A percentile compares a stretch with the other conserved stretches of the same genome.
phyloP scores from a whole-genome alignment of 2,113 vertebrate genomes.

The Pollimyrus isidori region DNA sequence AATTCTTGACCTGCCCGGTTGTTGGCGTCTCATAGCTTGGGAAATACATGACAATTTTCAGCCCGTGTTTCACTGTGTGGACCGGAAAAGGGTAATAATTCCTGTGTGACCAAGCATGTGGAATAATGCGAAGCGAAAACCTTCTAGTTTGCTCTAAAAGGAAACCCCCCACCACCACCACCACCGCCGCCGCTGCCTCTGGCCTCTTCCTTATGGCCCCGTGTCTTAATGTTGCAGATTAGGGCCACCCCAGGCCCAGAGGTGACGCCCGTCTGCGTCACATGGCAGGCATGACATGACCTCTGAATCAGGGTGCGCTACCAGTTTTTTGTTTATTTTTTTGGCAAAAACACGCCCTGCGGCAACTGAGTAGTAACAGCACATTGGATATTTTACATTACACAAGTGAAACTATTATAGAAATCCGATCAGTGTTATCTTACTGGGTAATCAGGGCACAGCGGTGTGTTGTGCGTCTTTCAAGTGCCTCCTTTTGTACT shows the following conservation, averaged over 20 bases:
- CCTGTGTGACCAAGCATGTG: background rate
- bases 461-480: background rate
- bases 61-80: background rate
- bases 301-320: background rate
- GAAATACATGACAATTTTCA: background rate
- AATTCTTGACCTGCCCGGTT: background rate
- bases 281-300: background rate
- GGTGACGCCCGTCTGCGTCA: background rate
- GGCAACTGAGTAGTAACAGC: background rate
- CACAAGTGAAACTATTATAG: background rate
- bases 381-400: background rate
- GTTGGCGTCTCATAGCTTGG: background rate
- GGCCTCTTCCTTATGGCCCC: background rate
- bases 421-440: background rate
- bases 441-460: background rate
- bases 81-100: background rate
- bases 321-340: background rate
- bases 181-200: background rate
- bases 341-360: background rate
- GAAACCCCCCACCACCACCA: background rate
- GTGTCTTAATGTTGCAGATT: background rate
- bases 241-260: background rate
- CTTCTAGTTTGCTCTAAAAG: background rate
- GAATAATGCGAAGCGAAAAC: background rate
- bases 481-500: background rate